Evolutionary conservation across 2,113 vertebrate species (phyloP).

Genomic region (Elephas maximus): DNA sequence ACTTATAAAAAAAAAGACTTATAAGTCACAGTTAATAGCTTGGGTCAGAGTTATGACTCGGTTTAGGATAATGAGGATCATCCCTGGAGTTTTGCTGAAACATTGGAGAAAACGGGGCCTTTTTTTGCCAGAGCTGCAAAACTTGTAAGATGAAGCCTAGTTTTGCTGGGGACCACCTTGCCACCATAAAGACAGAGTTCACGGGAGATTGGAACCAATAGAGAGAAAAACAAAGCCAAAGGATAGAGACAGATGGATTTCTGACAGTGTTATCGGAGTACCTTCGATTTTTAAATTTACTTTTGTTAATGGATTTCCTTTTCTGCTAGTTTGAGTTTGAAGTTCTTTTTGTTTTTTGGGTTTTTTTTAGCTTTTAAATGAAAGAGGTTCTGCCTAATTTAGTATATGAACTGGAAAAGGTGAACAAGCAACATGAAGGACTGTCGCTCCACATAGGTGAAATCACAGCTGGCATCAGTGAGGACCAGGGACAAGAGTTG

Average conservation of each 20-base stretch:
- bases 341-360: background rate
- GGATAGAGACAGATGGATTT: background rate
- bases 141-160: background rate
- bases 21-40: background rate
- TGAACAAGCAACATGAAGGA: background rate
- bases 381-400: background rate
- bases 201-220: background rate
- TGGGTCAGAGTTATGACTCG: background rate
- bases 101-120: background rate
- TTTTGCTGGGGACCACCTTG: too few species aligned
- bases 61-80: background rate
- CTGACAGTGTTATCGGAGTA: background rate
- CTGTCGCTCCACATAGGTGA: background rate
- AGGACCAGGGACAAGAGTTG: background rate
- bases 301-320: background rate
- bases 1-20: background rate
- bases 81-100: background rate
- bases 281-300: background rate
- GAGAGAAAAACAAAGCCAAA: background rate
- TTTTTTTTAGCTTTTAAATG: background rate
- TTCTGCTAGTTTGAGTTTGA: background rate
- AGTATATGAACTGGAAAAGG: background rate
- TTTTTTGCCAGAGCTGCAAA: background rate
- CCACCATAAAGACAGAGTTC: background rate
- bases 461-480: background rate